Conservation (phyloP, 2,888 invertebrate genomes). For the Cryptops parisi region DNA sequence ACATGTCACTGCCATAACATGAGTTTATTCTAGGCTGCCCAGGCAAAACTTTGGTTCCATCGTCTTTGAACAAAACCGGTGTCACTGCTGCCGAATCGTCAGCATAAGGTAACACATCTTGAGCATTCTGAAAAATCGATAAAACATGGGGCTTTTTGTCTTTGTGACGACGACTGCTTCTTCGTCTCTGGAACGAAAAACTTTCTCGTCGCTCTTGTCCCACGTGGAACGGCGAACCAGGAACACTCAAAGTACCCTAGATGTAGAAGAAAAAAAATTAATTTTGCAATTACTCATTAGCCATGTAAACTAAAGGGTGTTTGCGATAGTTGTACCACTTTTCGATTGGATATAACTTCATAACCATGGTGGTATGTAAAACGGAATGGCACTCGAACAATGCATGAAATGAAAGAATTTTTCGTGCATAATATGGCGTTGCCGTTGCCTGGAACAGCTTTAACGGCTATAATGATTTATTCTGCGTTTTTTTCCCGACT, state of each 20-base stretch:
- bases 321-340: no score
- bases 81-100: constrained; percentile 95
- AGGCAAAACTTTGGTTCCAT: constrained; percentile 84
- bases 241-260: constrained; percentile 90
- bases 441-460: no score
- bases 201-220: constrained; percentile 77
- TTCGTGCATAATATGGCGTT: no score
- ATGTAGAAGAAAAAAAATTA: no score
- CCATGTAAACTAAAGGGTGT: no score
- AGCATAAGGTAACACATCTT: constrained; percentile 85
- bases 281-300: no score
- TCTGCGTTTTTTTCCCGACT: no score
- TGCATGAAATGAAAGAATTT: no score
- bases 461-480: no score
- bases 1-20: constrained; percentile 86
- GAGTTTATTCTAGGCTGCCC: constrained; percentile 77
- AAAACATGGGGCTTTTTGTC: constrained; percentile 86
- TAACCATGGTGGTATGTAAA: no score
- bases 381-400: no score
- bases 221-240: constrained; percentile 89
- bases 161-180: constrained; percentile 55
- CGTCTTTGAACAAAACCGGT: constrained; percentile 95
- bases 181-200: constrained; percentile 61
- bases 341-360: no score
- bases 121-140: constrained; percentile 66